Evolutionary conservation across 2,888 invertebrate species (phyloP).

Genomic region (Subacronicta megacephala): DNA sequence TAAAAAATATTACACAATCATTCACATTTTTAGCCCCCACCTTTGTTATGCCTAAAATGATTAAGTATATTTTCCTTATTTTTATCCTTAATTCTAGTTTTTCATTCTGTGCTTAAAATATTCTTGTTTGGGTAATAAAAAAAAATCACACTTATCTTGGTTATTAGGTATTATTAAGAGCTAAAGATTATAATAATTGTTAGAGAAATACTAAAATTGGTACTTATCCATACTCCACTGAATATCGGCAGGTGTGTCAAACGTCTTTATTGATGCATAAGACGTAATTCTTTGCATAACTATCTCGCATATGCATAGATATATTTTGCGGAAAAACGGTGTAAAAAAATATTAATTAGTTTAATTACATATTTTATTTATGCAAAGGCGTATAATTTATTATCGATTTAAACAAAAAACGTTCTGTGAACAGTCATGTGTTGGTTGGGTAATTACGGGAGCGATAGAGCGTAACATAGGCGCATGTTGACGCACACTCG

Average conservation of each 20-base stretch:
- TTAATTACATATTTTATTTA: slow-evolving; percentile 46
- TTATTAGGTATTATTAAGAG: too few species aligned
- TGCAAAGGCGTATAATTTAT: slow-evolving; percentile 43
- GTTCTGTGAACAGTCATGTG: slow-evolving; percentile 15
- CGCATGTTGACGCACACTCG: slow-evolving; percentile 44
- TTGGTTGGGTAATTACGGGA: slow-evolving; percentile 23
- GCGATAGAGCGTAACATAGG: slow-evolving; percentile 40
- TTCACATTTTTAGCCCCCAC: too few species aligned
- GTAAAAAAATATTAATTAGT: slow-evolving; percentile 33
- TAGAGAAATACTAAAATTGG: slow-evolving; percentile 18
- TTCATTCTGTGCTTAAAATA: too few species aligned
- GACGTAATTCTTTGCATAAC: slow-evolving; percentile 21
- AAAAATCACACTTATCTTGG: too few species aligned
- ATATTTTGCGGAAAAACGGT: slow-evolving; percentile 4
- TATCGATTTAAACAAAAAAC: slow-evolving; percentile 30
- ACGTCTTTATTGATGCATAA: slow-evolving; percentile 26
- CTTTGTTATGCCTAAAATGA: too few species aligned
- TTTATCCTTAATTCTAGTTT: too few species aligned
- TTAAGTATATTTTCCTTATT: too few species aligned
- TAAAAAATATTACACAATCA: too few species aligned
- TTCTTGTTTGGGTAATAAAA: too few species aligned
- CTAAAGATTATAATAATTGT: not conserved
- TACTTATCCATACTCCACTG: slow-evolving; percentile 21
- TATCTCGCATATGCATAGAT: slow-evolving; percentile 31
- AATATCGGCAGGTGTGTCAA: slow-evolving; percentile 30